phyloP scores from a whole-genome alignment of 2,113 vertebrate species.

The Pteropus alecto region DNA sequence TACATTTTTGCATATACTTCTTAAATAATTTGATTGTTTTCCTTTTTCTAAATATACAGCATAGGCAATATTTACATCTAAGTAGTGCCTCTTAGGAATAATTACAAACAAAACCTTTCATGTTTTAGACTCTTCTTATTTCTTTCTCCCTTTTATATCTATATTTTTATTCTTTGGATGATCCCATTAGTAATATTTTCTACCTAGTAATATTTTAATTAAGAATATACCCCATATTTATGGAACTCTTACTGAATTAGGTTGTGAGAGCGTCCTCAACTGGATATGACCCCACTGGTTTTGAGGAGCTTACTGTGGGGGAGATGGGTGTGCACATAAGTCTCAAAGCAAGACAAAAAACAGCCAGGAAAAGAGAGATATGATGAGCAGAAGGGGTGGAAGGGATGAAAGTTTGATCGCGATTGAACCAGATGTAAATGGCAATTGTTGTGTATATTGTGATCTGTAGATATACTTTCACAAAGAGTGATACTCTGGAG shows the following conservation, averaged over 20 bases:
- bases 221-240: not conserved
- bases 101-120: conserved; percentile 25
- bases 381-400: not conserved
- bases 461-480: not conserved
- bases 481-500: not conserved
- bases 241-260: not conserved
- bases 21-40: conserved; percentile 72
- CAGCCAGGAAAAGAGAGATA: not conserved
- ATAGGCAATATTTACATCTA: conserved; percentile 57
- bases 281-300: not conserved
- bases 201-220: conserved; percentile 23
- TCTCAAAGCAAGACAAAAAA: not conserved
- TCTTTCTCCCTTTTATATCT: not conserved
- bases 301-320: not conserved
- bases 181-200: not conserved
- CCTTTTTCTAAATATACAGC: conserved; percentile 56
- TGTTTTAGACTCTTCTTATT: conserved; percentile 1
- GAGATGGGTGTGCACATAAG: not conserved
- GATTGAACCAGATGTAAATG: not conserved
- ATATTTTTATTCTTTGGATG: fast-evolving
- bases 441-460: not conserved
- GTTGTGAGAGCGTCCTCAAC: not conserved
- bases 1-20: conserved; percentile 72
- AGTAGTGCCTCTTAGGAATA: conserved; percentile 58
- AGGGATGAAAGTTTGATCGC: conserved; percentile 27